Evolutionary conservation across 1,140 invertebrate genomes (phyloP).

Genomic region (Lysiphlebus fabarum): DNA sequence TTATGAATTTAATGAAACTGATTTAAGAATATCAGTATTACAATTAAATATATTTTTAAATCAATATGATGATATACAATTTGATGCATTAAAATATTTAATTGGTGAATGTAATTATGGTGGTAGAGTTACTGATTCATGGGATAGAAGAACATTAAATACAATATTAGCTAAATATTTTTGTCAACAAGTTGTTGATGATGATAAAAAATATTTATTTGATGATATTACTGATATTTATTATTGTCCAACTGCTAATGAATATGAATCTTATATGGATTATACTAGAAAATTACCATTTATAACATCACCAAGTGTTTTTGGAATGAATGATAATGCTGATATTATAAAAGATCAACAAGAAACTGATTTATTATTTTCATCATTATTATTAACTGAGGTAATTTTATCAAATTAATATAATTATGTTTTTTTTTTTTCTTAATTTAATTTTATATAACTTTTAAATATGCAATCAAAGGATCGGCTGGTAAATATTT

Average conservation of each 20-base stretch:
- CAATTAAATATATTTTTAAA: slow-evolving; percentile 89
- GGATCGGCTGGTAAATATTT: slow-evolving; percentile 47
- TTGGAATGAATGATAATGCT: slow-evolving; percentile 91
- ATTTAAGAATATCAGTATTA: slow-evolving; percentile 81
- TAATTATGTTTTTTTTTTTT: too few relatives aligned
- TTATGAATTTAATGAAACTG: slow-evolving; percentile 95
- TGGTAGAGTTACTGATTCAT: slow-evolving; percentile 90
- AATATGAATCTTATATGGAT: slow-evolving; percentile 73
- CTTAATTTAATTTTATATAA: too few relatives aligned
- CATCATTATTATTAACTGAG: slow-evolving; percentile 81
- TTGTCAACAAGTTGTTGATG: slow-evolving; percentile 51
- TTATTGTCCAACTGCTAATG: slow-evolving; percentile 70
- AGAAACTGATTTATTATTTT: slow-evolving; percentile 78
- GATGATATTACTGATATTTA: slow-evolving; percentile 59
- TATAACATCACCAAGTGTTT: slow-evolving; percentile 79
- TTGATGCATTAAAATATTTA: slow-evolving; percentile 83
- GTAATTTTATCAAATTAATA: slow-evolving; percentile 49
- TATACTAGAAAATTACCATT: slow-evolving; percentile 77
- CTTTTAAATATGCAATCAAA: too few relatives aligned
- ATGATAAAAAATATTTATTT: slow-evolving; percentile 46
- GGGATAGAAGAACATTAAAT: slow-evolving; percentile 84
- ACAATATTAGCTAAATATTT: slow-evolving; percentile 84
- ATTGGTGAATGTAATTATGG: slow-evolving; percentile 97
- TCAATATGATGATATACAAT: slow-evolving; percentile 82
- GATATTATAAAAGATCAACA: slow-evolving; percentile 92